phyloP scores from a whole-genome alignment of 1,140 invertebrate species.

The Ceratitis capitata region DNA sequence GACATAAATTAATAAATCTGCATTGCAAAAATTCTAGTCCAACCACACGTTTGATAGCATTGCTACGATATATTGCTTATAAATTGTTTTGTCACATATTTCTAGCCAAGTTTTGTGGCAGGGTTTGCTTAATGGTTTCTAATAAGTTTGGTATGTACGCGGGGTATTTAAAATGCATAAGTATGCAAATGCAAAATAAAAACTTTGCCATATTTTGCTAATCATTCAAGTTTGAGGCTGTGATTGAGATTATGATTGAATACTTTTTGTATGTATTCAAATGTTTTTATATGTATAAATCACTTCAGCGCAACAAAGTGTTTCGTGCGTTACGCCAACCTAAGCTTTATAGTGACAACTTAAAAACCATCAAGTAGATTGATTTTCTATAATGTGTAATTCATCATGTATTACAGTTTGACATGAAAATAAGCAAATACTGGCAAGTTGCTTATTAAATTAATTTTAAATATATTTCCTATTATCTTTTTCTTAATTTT shows the following conservation, averaged over 20 bases:
- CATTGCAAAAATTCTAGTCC: no score
- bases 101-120: neutral
- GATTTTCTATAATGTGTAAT: neutral
- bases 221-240: neutral
- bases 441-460: neutral
- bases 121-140: neutral
- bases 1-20: no score
- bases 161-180: neutral
- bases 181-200: neutral
- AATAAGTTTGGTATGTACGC: neutral
- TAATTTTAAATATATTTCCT: no score
- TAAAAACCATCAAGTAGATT: neutral
- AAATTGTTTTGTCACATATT: no score
- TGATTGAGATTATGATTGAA: neutral
- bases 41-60: no score
- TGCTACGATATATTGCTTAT: no score
- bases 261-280: no score
- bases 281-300: no score
- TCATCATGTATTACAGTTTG: neutral
- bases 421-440: neutral
- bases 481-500: neutral
- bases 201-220: neutral
- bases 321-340: neutral
- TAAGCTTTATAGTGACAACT: neutral
- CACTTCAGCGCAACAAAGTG: no score